phyloP scores from a whole-genome alignment of 2,797 vertebrate species.

The Amazonetta brasiliensis region DNA sequence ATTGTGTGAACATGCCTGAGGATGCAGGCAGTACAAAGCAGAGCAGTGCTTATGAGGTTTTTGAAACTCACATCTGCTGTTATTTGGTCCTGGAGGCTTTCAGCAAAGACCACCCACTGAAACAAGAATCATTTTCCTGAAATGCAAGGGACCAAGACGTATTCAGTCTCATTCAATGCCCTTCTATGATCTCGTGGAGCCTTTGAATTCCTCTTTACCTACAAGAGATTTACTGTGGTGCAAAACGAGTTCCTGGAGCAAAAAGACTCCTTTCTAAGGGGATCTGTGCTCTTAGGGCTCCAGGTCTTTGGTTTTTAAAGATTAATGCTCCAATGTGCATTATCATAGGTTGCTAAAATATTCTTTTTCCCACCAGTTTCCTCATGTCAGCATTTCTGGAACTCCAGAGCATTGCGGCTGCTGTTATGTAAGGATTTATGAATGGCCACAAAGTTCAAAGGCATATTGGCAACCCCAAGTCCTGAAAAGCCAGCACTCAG shows the following conservation, averaged over 20 bases:
- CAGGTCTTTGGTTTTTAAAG: neutral
- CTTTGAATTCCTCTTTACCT: neutral
- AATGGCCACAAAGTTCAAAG: constrained; percentile 61
- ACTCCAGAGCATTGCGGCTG: neutral
- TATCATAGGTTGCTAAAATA: constrained; percentile 12
- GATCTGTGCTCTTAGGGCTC: neutral
- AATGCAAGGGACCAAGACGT: neutral
- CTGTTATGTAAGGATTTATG: constrained; percentile 41
- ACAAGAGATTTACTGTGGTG: neutral
- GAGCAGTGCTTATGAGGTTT: neutral
- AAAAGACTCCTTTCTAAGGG: neutral
- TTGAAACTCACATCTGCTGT: neutral
- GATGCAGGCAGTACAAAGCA: neutral
- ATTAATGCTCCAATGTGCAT: neutral
- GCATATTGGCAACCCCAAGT: constrained; percentile 8
- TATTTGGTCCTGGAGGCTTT: neutral
- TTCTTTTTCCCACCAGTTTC: constrained; percentile 47
- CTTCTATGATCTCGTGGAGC: neutral
- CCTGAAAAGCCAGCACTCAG: constrained; percentile 36
- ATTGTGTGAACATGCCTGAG: neutral
- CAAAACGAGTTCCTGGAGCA: constrained; percentile 15
- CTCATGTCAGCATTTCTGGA: constrained; percentile 55
- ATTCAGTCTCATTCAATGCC: neutral
- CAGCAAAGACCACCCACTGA: neutral
- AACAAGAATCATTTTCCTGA: neutral